Percentiles rank a stretch among this genome's conserved stretches.
These are phyloP conservation scores for Callionymus lyra DNA, from an alignment of 2,113 vertebrate species.

Conservation along the genomic window DNA sequence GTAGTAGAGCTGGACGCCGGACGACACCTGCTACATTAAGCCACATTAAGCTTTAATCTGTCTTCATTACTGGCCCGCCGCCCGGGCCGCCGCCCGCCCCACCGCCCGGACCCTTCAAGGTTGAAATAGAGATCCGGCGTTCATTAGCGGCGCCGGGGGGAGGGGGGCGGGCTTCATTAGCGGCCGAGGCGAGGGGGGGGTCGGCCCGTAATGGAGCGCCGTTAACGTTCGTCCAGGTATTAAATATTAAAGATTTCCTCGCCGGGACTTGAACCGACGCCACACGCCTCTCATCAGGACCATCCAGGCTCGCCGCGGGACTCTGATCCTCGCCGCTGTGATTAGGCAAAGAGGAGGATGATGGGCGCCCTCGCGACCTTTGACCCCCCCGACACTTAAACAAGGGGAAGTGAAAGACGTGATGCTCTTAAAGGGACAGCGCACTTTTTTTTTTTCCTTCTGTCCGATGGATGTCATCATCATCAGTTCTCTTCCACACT, in stretches of 20 bases:
- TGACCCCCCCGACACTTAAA: constrained; percentile 18
- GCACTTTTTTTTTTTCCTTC: not conserved
- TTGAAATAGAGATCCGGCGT: constrained; percentile 88
- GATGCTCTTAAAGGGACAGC: not conserved
- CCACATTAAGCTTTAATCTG: constrained; percentile 99
- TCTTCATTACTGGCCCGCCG: constrained; percentile 99
- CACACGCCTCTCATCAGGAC: constrained; percentile 35
- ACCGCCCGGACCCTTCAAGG: constrained; percentile 92
- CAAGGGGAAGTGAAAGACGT: constrained; percentile 24
- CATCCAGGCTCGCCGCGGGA: constrained; percentile 14
- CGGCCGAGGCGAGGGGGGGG: constrained; percentile 57
- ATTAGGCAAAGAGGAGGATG: constrained; percentile 64
- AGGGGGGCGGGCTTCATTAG: constrained; percentile 46
- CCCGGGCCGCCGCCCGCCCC: constrained; percentile 68
- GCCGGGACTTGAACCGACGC: constrained; percentile 56
- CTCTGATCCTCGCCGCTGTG: constrained; percentile 23
- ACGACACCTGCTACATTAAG: constrained; percentile 99
- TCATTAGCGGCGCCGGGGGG: constrained; percentile 45
- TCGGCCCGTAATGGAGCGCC: constrained; percentile 61
- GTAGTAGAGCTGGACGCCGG: constrained; percentile 99
- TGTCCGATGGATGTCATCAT: not conserved
- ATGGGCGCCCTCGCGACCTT: constrained; percentile 45
- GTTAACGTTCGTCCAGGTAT: constrained; percentile 71
- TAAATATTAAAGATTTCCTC: constrained; percentile 73
- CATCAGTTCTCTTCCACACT: too few species aligned